These are phyloP conservation scores for Dorcus hopei DNA, from an alignment of 2,888 invertebrate genomes.

Conservation along the genomic window DNA sequence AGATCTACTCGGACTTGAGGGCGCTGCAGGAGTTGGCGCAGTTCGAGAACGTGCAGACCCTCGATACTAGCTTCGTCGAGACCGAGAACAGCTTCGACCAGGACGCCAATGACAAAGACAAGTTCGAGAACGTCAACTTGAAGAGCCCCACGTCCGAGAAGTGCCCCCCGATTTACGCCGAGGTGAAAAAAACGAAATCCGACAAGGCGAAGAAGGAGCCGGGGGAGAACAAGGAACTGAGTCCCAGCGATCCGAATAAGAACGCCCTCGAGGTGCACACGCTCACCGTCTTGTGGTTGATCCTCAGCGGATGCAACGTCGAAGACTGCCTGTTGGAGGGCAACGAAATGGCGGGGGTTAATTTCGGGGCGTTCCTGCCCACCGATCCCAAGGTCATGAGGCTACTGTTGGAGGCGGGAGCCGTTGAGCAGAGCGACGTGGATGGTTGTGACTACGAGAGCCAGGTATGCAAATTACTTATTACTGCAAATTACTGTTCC, in stretches of 20 bases:
- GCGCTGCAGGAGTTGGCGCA: slow-evolving; percentile 41
- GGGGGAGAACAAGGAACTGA: slow-evolving; percentile 3
- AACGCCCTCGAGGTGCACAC: slow-evolving; percentile 59
- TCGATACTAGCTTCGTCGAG: slow-evolving; percentile 42
- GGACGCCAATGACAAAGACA: slow-evolving; percentile 31
- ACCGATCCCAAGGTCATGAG: slow-evolving; percentile 69
- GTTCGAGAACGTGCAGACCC: slow-evolving; percentile 31
- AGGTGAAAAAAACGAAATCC: slow-evolving; percentile 39
- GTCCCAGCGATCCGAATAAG: slow-evolving; percentile 16
- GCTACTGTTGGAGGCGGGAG: slow-evolving; percentile 74
- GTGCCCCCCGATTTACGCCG: slow-evolving; percentile 39
- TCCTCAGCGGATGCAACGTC: slow-evolving; percentile 65
- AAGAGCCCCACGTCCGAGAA: slow-evolving; percentile 36
- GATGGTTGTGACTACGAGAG: slow-evolving; percentile 47
- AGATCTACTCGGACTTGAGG: slow-evolving; percentile 46
- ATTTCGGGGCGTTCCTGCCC: slow-evolving; percentile 59
- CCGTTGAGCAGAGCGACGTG: slow-evolving; percentile 53
- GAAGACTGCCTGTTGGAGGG: slow-evolving; percentile 56
- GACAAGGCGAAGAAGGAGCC: slow-evolving; percentile 18
- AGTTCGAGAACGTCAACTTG: slow-evolving; percentile 31
- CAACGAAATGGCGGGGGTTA: slow-evolving; percentile 48
- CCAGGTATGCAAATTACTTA: slow-evolving; percentile 38
- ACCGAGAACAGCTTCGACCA: slow-evolving; percentile 36
- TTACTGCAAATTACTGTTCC: no score
- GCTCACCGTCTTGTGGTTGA: slow-evolving; percentile 71